A percentile compares a stretch with the other conserved stretches of the same genome.
phyloP scores from a whole-genome alignment of 1,140 invertebrate genomes.

The Lepidurus apus region DNA sequence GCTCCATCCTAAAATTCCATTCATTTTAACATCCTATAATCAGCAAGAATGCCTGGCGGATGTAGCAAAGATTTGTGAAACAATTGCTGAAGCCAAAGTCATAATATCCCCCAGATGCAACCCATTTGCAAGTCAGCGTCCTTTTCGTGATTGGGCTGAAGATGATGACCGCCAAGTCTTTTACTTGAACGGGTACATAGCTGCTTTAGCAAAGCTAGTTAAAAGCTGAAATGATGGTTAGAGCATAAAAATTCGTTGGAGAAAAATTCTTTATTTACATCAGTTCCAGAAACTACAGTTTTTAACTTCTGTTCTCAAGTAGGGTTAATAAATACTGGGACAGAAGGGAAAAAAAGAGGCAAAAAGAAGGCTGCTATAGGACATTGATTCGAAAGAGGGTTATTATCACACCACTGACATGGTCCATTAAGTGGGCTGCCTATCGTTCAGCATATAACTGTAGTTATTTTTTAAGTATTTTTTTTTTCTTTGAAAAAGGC shows the following conservation, averaged over 20 bases:
- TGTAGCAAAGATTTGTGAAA: slow-evolving; percentile 6
- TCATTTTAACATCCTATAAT: slow-evolving; percentile 25
- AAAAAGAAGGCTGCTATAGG: neutral
- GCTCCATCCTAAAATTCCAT: neutral
- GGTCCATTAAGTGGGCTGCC: slow-evolving; percentile 4
- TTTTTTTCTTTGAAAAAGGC: neutral
- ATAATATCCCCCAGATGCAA: neutral
- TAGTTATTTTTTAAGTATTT: neutral
- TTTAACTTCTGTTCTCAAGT: no score
- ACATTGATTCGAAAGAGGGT: neutral
- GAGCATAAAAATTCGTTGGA: no score
- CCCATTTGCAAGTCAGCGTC: slow-evolving; percentile 23
- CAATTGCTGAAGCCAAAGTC: neutral
- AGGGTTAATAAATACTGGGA: neutral
- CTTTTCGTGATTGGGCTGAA: slow-evolving; percentile 20
- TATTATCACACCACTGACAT: slow-evolving; percentile 8
- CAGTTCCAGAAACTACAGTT: no score
- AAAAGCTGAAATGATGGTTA: no score
- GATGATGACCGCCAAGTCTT: slow-evolving; percentile 24
- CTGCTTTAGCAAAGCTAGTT: neutral
- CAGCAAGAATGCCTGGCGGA: slow-evolving; percentile 17
- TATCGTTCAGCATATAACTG: neutral
- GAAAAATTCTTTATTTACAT: no score
- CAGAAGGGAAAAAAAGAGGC: neutral
- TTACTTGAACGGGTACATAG: slow-evolving; percentile 17